phyloP scores from a whole-genome alignment of 2,113 vertebrate genomes.

The Todiramphus chloris region DNA sequence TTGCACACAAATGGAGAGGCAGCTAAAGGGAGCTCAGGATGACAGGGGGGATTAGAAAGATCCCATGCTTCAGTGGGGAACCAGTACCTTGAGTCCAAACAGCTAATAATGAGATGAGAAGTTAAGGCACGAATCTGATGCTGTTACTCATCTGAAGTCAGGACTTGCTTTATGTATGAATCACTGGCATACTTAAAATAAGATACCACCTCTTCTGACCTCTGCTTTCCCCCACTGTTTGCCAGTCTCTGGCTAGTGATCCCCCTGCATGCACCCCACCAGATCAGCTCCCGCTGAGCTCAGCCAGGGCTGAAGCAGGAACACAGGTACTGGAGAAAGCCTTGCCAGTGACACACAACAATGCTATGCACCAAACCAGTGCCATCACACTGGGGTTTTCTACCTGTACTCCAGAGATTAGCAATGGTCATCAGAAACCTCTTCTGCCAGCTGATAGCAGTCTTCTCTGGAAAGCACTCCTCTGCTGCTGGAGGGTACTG shows the following conservation, averaged over 20 bases:
- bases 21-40: not conserved
- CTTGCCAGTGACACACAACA: not conserved
- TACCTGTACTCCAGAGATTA: not conserved
- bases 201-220: not conserved
- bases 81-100: not conserved
- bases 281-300: not conserved
- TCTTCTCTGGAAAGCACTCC: not conserved
- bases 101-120: not conserved
- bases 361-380: not conserved
- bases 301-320: not conserved
- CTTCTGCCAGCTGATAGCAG: not conserved
- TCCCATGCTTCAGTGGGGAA: not conserved
- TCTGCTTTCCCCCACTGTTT: not conserved
- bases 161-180: accelerated
- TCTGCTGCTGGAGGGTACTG: not conserved
- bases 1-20: not conserved
- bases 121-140: not conserved
- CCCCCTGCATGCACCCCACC: not conserved
- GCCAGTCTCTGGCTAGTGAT: not conserved
- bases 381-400: not conserved
- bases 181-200: not conserved
- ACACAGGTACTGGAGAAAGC: accelerated
- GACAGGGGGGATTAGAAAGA: not conserved
- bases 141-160: not conserved
- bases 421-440: accelerated